Percentiles rank a stretch among this genome's conserved stretches.
These are phyloP conservation scores for Agapornis canus DNA, from an alignment of 2,797 vertebrate species.

Conservation along the genomic window DNA sequence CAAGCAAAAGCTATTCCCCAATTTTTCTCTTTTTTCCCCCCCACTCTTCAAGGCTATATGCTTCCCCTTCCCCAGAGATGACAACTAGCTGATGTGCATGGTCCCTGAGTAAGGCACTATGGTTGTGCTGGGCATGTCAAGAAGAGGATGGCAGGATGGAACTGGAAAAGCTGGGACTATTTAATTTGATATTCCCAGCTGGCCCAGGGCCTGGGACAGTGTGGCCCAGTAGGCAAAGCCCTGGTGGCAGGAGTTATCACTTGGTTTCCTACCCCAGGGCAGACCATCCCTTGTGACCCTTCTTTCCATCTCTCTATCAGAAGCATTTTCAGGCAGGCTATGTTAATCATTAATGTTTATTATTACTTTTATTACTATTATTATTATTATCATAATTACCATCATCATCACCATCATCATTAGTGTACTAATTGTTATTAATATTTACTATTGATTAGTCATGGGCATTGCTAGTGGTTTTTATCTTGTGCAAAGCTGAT, in stretches of 20 bases:
- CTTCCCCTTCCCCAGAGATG: background rate
- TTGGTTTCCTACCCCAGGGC: background rate
- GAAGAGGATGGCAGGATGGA: background rate
- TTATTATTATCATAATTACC: background rate
- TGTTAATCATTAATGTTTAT: background rate
- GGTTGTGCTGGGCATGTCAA: background rate
- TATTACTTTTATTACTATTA: background rate
- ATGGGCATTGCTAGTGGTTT: background rate
- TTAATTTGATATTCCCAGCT: background rate
- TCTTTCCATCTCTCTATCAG: background rate
- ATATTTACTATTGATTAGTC: background rate
- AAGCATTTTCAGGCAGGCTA: background rate
- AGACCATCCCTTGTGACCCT: background rate
- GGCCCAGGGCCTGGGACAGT: background rate
- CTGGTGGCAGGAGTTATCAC: background rate
- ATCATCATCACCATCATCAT: background rate
- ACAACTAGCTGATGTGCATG: background rate
- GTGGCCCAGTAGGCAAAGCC: background rate
- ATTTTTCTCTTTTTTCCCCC: background rate
- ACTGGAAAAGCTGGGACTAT: background rate
- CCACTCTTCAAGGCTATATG: rapidly evolving
- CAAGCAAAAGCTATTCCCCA: background rate
- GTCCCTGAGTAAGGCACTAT: background rate
- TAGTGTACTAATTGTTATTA: background rate
- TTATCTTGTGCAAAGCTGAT: background rate